phyloP scores from a whole-genome alignment of 2,888 invertebrate species.

The Acronicta psi region DNA sequence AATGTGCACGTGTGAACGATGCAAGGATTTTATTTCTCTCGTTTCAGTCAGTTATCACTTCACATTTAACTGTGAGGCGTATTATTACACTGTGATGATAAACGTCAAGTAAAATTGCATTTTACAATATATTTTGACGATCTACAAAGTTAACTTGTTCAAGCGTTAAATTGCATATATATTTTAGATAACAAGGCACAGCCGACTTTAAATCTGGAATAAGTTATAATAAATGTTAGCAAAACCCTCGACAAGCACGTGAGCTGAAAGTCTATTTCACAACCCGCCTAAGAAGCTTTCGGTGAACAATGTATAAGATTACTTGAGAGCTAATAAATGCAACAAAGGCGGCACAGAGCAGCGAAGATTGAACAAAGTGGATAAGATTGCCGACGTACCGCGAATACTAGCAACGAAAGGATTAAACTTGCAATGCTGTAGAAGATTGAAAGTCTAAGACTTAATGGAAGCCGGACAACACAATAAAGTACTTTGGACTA shows the following conservation, averaged over 20 bases:
- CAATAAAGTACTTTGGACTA: constrained; percentile 3
- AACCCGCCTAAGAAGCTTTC: constrained; percentile 1
- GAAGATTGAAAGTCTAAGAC: constrained; percentile 9
- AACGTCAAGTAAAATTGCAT: too few relatives aligned
- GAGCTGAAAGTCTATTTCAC: not conserved
- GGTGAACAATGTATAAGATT: constrained; percentile 15
- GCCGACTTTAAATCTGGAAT: too few relatives aligned
- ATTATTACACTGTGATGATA: too few relatives aligned
- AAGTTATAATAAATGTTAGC: not conserved
- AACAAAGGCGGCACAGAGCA: not conserved
- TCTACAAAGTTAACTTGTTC: too few relatives aligned
- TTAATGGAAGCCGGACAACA: constrained; percentile 5
- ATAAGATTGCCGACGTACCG: constrained; percentile 22
- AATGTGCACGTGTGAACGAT: too few relatives aligned
- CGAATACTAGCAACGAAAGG: constrained; percentile 1
- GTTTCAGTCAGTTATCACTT: too few relatives aligned
- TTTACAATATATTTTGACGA: too few relatives aligned
- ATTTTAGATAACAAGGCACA: too few relatives aligned
- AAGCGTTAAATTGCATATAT: too few relatives aligned
- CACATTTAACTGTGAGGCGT: too few relatives aligned
- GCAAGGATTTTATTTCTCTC: too few relatives aligned
- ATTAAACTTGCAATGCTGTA: constrained; percentile 27
- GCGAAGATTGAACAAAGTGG: constrained; percentile 9
- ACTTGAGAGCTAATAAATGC: constrained; percentile 11
- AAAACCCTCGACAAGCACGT: not conserved